A percentile compares a stretch with the other conserved stretches of the same genome.
phyloP scores from a whole-genome alignment of 2,797 vertebrate species.

The Triplophysa yarkandensis region DNA sequence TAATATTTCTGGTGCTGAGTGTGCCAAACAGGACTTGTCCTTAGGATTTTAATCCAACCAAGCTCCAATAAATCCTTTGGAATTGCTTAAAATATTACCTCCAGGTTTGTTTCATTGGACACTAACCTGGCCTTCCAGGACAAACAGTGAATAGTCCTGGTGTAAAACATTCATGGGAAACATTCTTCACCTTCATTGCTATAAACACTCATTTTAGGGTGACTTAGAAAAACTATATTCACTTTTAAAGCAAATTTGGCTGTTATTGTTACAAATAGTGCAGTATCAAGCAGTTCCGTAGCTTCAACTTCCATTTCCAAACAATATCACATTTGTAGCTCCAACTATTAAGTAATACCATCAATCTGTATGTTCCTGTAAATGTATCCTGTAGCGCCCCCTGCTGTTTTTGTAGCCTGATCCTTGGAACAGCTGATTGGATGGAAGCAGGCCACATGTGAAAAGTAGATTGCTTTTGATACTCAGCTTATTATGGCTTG shows the following conservation, averaged over 20 bases:
- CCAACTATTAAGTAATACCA: background rate
- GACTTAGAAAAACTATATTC: background rate
- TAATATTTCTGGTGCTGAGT: background rate
- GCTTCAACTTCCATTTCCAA: background rate
- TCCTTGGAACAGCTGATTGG: constrained; percentile 23
- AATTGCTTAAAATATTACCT: background rate
- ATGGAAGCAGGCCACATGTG: constrained; percentile 7
- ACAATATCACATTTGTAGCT: constrained; percentile 7
- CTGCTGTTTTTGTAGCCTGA: constrained; percentile 58
- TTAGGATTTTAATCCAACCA: background rate
- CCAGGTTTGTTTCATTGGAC: background rate
- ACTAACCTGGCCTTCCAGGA: background rate
- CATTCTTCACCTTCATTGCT: background rate
- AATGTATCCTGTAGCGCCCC: constrained; percentile 58
- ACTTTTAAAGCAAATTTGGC: constrained; percentile 19
- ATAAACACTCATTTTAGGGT: constrained; percentile 6
- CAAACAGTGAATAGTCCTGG: background rate
- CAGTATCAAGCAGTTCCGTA: background rate
- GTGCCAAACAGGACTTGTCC: background rate
- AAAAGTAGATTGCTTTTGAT: constrained; percentile 8
- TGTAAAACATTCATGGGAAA: constrained; percentile 4
- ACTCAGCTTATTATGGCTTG: constrained; percentile 5
- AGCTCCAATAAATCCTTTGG: background rate
- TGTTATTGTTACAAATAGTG: constrained; percentile 10
- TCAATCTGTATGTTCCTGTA: constrained; percentile 9